Evolutionary conservation across 2,888 invertebrate species (phyloP), one percentile per base, ranked within the genome.

Genomic region (Aproaerema taeniolella): DNA sequence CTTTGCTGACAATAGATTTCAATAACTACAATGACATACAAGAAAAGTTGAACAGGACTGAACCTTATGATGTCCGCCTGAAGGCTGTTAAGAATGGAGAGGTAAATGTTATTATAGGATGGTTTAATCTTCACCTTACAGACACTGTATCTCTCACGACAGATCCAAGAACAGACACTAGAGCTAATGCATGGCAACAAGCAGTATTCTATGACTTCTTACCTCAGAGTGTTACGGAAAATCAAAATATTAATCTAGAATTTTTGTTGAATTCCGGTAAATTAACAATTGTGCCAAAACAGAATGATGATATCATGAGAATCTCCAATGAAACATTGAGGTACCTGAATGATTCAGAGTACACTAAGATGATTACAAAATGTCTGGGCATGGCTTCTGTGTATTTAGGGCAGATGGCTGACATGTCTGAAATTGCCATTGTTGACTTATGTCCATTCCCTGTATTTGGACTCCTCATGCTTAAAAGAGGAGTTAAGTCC

Each of bases 131-230:
- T 42, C 76, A 91, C 60, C 76, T 95, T 33, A 89, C 91, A 53
- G 89, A 91, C 6, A 81, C 87, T 26, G 85, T 89, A 20, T 78
- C 71, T 0, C 74, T 94, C 26, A 89, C 90, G 35, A 91, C 92
- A 6, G 86, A 90, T 46, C 92, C 92, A 1, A 76, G 65, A 40
- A 71, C 77, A 16, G 66, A 70, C 4, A 55, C 68, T 1, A 68
- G 78, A 47, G 79, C 86, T 2, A 80, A 87, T 45, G 93, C 93
- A 54, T 95, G 95, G 95, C 93, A 95, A 61, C 93, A 93, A 62
- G 93, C 93, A 5, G 80, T 95, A 26, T 93, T 92, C 63, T 91
- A 89, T 68, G 73, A 89, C 43, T 71, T 79, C 35, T 58, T 83
- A 48, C 85, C 89, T 17, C 65, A 46, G 42, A 33, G 40, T 37